phyloP scores from a whole-genome alignment of 1,140 invertebrate genomes.

The Paraescarpia echinospica region DNA sequence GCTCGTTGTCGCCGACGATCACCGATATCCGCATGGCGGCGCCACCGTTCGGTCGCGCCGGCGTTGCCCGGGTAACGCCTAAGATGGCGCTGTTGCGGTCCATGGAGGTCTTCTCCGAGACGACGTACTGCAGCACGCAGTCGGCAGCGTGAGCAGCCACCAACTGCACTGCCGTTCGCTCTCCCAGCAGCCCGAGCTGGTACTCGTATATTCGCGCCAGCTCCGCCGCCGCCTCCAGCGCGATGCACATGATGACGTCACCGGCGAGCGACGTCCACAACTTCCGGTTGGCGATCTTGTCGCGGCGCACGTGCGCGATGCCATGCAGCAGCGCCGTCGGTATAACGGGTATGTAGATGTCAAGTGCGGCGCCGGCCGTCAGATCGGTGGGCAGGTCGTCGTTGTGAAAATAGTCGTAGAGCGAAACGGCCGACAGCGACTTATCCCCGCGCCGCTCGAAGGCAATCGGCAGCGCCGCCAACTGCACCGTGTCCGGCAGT shows the following conservation, averaged over 20 bases:
- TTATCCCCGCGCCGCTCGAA: background rate
- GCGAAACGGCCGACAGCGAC: background rate
- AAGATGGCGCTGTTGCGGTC: slow-evolving; percentile 27
- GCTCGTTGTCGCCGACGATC: slow-evolving; percentile 24
- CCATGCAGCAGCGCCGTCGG: slow-evolving; percentile 14
- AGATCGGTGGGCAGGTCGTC: background rate
- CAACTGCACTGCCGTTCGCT: slow-evolving; percentile 14
- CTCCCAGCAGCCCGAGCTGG: slow-evolving; percentile 26
- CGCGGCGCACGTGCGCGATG: slow-evolving; percentile 20
- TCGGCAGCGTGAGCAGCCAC: slow-evolving; percentile 18
- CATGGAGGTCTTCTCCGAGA: slow-evolving; percentile 16
- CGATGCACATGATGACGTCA: slow-evolving; percentile 25
- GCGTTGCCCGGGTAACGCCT: slow-evolving; percentile 14
- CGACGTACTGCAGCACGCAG: slow-evolving; percentile 21
- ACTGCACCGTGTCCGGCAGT: slow-evolving; percentile 26
- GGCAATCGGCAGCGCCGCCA: slow-evolving; percentile 24
- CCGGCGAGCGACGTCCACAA: slow-evolving; percentile 20
- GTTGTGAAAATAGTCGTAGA: slow-evolving; percentile 12
- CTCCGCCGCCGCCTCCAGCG: slow-evolving; percentile 24
- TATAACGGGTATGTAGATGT: slow-evolving; percentile 16
- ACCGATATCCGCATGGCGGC: slow-evolving; percentile 21
- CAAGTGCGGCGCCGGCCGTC: background rate
- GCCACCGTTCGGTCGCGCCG: background rate
- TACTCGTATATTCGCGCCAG: slow-evolving; percentile 30
- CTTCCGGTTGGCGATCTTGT: slow-evolving; percentile 2